Percentiles rank a stretch among this genome's conserved stretches.
phyloP scores from a whole-genome alignment of 2,888 invertebrate species.

The Dusona sp. region DNA sequence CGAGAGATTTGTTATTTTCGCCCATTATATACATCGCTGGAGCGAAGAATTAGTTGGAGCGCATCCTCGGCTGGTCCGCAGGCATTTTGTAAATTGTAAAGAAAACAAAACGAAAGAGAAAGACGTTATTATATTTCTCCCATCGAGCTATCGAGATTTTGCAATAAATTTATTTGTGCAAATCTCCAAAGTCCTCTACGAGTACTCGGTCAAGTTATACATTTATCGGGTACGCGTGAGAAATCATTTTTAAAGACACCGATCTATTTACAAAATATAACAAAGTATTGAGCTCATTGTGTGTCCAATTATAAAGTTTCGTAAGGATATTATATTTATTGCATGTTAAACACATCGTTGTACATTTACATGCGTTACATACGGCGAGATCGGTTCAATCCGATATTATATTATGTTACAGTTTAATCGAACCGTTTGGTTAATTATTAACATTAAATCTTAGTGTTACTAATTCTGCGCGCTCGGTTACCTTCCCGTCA shows the following conservation, averaged over 20 bases:
- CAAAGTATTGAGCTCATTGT: conserved; percentile 3
- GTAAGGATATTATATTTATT: conserved; percentile 33
- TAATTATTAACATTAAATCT: not conserved
- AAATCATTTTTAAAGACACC: conserved; percentile 22
- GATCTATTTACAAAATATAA: conserved; percentile 25
- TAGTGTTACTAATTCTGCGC: not conserved
- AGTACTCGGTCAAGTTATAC: conserved; percentile 6
- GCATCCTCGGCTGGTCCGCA: conserved; percentile 36
- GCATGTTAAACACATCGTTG: conserved; percentile 16
- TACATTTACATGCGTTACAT: not conserved
- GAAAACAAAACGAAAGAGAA: not conserved
- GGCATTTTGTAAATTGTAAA: conserved; percentile 23
- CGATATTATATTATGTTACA: conserved; percentile 17
- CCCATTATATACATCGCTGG: not conserved
- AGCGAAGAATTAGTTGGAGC: not conserved
- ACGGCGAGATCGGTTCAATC: not conserved
- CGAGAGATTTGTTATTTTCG: conserved; percentile 24
- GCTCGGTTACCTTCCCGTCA: not conserved
- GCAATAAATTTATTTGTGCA: conserved; percentile 20
- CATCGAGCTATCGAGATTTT: not conserved
- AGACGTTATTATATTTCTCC: conserved; percentile 14
- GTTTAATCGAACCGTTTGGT: not conserved
- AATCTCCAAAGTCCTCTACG: conserved; percentile 2
- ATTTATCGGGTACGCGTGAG: not conserved
- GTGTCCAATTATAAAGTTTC: conserved; percentile 11